phyloP scores from a whole-genome alignment of 2,888 invertebrate genomes.

The Therioaphis trifolii region DNA sequence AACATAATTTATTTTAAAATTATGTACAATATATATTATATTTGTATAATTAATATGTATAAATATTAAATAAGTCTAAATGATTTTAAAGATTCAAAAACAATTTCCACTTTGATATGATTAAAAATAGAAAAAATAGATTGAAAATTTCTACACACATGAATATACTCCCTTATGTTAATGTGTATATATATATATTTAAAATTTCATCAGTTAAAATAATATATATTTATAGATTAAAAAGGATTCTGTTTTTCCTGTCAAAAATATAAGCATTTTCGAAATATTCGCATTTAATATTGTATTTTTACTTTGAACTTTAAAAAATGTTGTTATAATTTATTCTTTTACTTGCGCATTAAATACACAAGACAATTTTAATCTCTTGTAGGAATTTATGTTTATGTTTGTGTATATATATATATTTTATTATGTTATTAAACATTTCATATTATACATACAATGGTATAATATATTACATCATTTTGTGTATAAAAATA shows the following conservation, averaged over 20 bases:
- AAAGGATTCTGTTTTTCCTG: constrained; percentile 12
- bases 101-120: constrained; percentile 47
- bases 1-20: constrained; percentile 21
- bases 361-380: too few species aligned
- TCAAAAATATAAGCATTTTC: constrained; percentile 38
- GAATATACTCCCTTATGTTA: background rate
- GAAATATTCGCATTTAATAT: background rate
- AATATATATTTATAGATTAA: constrained; percentile 7
- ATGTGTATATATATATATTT: background rate
- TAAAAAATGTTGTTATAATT: background rate
- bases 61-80: constrained; percentile 29
- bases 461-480: background rate
- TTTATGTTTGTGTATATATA: too few species aligned
- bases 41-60: constrained; percentile 1
- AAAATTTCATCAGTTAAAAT: background rate
- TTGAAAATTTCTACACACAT: constrained; percentile 35
- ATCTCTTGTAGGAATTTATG: too few species aligned
- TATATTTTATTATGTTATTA: background rate
- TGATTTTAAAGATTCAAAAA: constrained; percentile 51
- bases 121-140: constrained; percentile 58
- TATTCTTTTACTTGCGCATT: too few species aligned
- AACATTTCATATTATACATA: too few species aligned
- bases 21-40: constrained; percentile 23
- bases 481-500: constrained; percentile 1
- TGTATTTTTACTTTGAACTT: constrained; percentile 13